These are phyloP conservation scores for Perca schrenkii DNA, from an alignment of 2,113 vertebrate genomes.

Conservation along the genomic window DNA sequence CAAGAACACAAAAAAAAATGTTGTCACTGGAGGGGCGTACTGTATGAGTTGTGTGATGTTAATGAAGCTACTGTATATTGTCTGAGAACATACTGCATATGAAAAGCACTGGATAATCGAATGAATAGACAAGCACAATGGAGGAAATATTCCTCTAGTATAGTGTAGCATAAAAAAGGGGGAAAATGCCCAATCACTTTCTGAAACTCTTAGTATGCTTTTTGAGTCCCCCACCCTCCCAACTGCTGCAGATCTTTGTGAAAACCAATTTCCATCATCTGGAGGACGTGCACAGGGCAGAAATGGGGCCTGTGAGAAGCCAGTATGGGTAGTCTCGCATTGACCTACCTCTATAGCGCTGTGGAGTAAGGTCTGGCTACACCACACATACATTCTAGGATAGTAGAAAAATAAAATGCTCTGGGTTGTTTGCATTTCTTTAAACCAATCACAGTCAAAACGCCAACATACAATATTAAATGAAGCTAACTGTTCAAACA, in stretches of 20 bases:
- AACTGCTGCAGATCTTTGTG: conserved; percentile 26
- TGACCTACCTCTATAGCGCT: too few species aligned
- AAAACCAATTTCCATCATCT: conserved; percentile 22
- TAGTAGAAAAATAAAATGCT: too few species aligned
- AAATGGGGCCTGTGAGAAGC: background rate
- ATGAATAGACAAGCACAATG: background rate
- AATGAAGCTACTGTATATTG: background rate
- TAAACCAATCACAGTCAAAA: too few species aligned
- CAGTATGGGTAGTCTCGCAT: too few species aligned
- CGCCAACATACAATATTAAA: too few species aligned
- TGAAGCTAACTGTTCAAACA: too few species aligned
- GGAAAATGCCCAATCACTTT: background rate
- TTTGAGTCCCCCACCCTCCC: background rate
- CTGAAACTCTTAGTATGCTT: conserved; percentile 17
- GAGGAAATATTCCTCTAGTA: background rate
- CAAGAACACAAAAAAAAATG: background rate
- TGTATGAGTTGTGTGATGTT: background rate
- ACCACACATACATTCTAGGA: too few species aligned
- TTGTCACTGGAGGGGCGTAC: too few species aligned
- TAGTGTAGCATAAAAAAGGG: background rate
- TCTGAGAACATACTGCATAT: background rate
- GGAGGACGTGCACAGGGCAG: background rate
- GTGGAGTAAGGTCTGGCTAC: too few species aligned
- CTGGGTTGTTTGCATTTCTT: too few species aligned
- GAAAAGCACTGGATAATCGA: background rate